Evolutionary conservation across 2,888 invertebrate species (phyloP).

Genomic region (Acheta domesticus): DNA sequence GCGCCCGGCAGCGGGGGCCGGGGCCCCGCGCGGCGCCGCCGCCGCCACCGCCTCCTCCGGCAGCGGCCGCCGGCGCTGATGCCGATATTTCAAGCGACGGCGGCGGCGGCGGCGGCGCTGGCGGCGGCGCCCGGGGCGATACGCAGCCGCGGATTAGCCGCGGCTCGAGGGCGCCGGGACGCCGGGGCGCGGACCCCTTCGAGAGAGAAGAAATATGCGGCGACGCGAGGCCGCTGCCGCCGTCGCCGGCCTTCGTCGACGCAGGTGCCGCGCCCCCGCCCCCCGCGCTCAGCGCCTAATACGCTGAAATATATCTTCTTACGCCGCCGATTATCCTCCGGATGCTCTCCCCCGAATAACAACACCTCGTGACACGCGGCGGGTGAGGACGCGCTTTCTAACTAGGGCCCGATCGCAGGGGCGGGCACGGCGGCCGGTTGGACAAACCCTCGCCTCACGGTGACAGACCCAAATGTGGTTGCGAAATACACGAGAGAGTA

Average conservation of each 20-base stretch:
- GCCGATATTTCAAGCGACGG: too few relatives aligned
- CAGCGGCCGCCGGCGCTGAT: too few relatives aligned
- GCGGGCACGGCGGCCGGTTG: too few relatives aligned
- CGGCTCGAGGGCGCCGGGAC: not conserved
- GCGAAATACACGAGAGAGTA: too few relatives aligned
- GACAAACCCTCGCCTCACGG: too few relatives aligned
- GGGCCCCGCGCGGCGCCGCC: too few relatives aligned
- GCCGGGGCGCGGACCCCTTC: conserved; percentile 1
- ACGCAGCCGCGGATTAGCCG: not conserved
- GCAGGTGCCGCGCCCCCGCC: not conserved
- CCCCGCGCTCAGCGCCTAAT: not conserved
- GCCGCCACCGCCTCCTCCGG: too few relatives aligned
- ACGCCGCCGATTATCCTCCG: not conserved
- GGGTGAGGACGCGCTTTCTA: too few relatives aligned
- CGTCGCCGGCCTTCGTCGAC: not conserved
- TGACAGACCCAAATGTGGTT: too few relatives aligned
- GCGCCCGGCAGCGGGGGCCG: not conserved
- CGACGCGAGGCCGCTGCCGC: not conserved
- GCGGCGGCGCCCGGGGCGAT: not conserved
- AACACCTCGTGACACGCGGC: not conserved
- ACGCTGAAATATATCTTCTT: conserved; percentile 4
- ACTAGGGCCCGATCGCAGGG: too few relatives aligned
- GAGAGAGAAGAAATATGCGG: conserved; percentile 18
- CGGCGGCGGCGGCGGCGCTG: too few relatives aligned
- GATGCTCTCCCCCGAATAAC: not conserved